Percentiles rank a stretch among this genome's conserved stretches.
Evolutionary conservation across 37 sponge, comb jelly and placozoan genomes (phyloP).

Genomic region (Tethya wilhelma): DNA sequence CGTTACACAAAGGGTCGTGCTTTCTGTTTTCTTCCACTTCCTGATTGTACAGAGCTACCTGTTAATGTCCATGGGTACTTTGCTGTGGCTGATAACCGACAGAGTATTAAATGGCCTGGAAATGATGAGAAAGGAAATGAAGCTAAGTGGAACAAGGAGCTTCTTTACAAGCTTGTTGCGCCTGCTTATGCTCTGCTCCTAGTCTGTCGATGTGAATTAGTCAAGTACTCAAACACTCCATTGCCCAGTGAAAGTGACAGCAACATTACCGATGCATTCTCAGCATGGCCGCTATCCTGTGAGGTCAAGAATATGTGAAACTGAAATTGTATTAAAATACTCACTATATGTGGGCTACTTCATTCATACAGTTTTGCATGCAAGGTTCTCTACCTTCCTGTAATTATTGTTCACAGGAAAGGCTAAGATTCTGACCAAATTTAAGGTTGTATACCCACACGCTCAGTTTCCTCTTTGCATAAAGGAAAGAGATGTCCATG

Average conservation of each 20-base stretch:
- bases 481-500: too few species aligned
- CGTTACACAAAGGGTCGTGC: constrained; percentile 21
- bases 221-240: constrained; percentile 24
- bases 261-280: constrained; percentile 47
- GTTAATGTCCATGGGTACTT: constrained; percentile 88
- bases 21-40: constrained; percentile 89
- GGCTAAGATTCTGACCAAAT: too few species aligned
- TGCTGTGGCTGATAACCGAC: constrained; percentile 66
- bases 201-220: constrained; percentile 18
- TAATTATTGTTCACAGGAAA: too few species aligned
- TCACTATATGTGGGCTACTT: too few species aligned
- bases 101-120: constrained; percentile 82
- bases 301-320: too few species aligned
- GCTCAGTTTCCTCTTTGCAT: too few species aligned
- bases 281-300: constrained; percentile 45
- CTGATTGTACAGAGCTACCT: constrained; percentile 58
- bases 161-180: constrained; percentile 36
- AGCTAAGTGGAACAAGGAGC: constrained; percentile 72
- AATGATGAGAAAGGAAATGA: constrained; percentile 65
- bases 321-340: too few species aligned
- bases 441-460: too few species aligned
- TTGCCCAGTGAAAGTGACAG: neutral
- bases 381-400: too few species aligned
- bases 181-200: constrained; percentile 58
- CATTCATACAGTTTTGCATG: too few species aligned